phyloP scores from a whole-genome alignment of 2,797 vertebrate genomes.

The Clarias platycephalus region DNA sequence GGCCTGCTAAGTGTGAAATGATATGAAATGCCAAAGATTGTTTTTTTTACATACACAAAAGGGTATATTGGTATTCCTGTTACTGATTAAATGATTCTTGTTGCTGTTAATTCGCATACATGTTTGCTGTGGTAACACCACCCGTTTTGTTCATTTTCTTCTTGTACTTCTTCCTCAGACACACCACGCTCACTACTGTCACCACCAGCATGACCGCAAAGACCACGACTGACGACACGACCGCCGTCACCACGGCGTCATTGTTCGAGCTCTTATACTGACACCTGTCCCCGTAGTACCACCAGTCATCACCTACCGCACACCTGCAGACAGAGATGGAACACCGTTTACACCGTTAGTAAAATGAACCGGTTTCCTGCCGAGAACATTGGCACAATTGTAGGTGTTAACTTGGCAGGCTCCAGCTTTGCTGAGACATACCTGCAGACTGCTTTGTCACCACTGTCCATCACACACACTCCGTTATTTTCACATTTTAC shows the following conservation, averaged over 20 bases:
- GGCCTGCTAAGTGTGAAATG: not conserved
- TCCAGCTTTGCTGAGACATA: not conserved
- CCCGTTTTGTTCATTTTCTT: not conserved
- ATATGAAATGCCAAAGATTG: not conserved
- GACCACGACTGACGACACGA: conserved; percentile 74
- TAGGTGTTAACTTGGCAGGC: not conserved
- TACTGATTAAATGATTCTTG: not conserved
- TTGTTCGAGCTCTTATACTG: conserved; percentile 71
- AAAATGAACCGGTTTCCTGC: not conserved
- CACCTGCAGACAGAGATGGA: conserved; percentile 66
- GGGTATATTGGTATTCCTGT: not conserved
- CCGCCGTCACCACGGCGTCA: conserved; percentile 70
- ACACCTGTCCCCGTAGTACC: conserved; percentile 82
- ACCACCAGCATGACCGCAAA: conserved; percentile 82
- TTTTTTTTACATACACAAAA: not conserved
- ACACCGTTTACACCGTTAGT: not conserved
- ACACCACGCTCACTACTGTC: conserved; percentile 74
- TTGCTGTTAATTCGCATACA: not conserved
- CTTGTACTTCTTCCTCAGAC: conserved; percentile 78
- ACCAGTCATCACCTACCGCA: conserved; percentile 77
- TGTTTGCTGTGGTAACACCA: conserved; percentile 51
- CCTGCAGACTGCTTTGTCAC: conserved; percentile 45
- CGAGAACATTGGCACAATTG: not conserved
- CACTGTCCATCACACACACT: conserved; percentile 27
- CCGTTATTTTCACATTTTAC: conserved; percentile 44